These are phyloP conservation scores for Pseudocheirus occidentalis DNA, from an alignment of 2,797 vertebrate species.

Conservation along the genomic window DNA sequence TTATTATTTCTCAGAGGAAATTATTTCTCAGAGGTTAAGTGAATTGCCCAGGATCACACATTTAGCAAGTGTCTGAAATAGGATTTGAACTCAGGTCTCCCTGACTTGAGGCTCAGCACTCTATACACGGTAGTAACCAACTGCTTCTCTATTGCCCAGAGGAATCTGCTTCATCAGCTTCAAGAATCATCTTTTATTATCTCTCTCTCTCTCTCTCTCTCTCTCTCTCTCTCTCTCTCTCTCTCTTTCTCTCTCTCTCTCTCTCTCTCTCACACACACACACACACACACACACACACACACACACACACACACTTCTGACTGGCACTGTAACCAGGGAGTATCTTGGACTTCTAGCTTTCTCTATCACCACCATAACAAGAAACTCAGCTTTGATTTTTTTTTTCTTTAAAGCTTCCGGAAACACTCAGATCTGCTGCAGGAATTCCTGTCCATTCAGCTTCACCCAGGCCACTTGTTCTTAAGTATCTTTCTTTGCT, in stretches of 20 bases:
- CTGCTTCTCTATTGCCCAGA: not conserved
- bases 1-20: not conserved
- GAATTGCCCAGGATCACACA: not conserved
- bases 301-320: no score
- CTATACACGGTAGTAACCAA: not conserved
- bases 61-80: not conserved
- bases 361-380: not conserved
- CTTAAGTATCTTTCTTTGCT: conserved; percentile 7
- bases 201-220: no score
- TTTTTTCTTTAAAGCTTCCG: not conserved
- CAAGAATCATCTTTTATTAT: not conserved
- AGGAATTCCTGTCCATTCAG: not conserved
- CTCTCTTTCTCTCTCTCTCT: no score
- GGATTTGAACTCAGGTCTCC: not conserved
- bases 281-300: no score
- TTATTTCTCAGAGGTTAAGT: not conserved
- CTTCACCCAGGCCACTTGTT: not conserved
- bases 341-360: not conserved
- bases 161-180: not conserved
- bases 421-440: not conserved
- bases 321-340: not conserved
- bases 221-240: no score
- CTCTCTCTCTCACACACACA: no score
- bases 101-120: not conserved
- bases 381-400: not conserved